phyloP scores from a whole-genome alignment of 2,797 vertebrate species.

The Tenualosa ilisha region DNA sequence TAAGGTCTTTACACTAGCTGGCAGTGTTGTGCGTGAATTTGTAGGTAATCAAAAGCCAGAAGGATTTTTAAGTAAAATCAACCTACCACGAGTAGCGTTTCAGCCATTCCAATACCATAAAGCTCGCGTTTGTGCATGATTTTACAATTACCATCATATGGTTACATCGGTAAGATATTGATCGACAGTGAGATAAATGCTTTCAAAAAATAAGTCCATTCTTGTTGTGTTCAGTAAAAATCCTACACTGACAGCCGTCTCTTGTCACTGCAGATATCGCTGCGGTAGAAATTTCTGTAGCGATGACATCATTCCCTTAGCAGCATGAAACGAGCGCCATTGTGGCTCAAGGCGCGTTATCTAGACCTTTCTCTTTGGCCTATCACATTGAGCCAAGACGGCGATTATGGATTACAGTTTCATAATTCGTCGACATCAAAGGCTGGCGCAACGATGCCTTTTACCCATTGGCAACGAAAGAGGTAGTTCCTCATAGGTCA shows the following conservation, averaged over 20 bases:
- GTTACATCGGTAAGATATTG: background rate
- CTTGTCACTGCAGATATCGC: conserved; percentile 21
- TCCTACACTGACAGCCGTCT: background rate
- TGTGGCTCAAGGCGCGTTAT: background rate
- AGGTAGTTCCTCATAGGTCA: conserved; percentile 24
- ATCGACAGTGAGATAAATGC: background rate
- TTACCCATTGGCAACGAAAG: conserved; percentile 20
- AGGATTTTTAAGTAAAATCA: background rate
- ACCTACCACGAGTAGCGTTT: background rate
- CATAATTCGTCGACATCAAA: conserved; percentile 24
- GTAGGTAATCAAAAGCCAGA: background rate
- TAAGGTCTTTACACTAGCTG: background rate
- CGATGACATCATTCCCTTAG: conserved; percentile 18
- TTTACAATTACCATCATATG: background rate
- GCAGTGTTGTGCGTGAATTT: background rate
- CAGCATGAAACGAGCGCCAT: conserved; percentile 20
- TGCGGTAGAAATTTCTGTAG: conserved; percentile 24
- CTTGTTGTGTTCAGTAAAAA: background rate
- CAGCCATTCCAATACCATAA: background rate
- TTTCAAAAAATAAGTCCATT: background rate
- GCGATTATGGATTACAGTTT: conserved; percentile 18
- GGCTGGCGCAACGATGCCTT: conserved; percentile 13
- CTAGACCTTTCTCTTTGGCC: background rate
- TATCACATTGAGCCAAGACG: conserved; percentile 16
- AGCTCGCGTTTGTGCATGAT: background rate